Conservation (phyloP, 2,888 invertebrate genomes). For the Helicoverpa assulta region DNA sequence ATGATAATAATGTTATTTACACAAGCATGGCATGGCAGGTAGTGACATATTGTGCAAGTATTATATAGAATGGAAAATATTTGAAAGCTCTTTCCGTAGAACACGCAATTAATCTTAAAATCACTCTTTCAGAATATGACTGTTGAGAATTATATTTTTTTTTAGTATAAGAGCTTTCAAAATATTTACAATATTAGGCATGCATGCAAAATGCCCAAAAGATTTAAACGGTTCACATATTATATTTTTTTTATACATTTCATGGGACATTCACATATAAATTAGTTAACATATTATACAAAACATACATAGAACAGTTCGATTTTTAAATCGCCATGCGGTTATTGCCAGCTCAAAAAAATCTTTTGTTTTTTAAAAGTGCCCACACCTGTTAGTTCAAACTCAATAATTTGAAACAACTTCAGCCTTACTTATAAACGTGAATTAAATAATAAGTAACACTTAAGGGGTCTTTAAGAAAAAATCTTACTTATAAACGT, state of each 20-base stretch:
- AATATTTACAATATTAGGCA: conserved; percentile 6
- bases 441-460: too few species aligned
- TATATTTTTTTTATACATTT: not conserved
- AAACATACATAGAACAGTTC: conserved; percentile 18
- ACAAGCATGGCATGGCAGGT: conserved; percentile 23
- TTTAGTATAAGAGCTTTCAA: conserved; percentile 26
- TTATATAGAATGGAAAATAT: conserved; percentile 1
- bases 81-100: conserved; percentile 26
- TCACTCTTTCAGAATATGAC: too few species aligned
- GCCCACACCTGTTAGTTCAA: conserved; percentile 67
- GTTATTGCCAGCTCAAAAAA: conserved; percentile 60
- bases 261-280: conserved; percentile 41
- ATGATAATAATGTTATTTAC: not conserved
- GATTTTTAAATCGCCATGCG: conserved; percentile 45
- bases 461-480: too few species aligned
- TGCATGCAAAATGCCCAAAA: conserved; percentile 40
- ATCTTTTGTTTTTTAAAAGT: conserved; percentile 47
- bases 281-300: conserved; percentile 34
- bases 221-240: conserved; percentile 20
- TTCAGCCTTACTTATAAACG: too few species aligned
- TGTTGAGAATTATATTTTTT: too few species aligned
- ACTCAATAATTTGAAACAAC: conserved; percentile 59
- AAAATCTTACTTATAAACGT: too few species aligned
- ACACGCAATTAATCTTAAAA: too few species aligned
- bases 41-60: conserved; percentile 29